A percentile compares a stretch with the other conserved stretches of the same genome.
phyloP scores from a whole-genome alignment of 2,888 invertebrate genomes.

The Oligia strigilis region DNA sequence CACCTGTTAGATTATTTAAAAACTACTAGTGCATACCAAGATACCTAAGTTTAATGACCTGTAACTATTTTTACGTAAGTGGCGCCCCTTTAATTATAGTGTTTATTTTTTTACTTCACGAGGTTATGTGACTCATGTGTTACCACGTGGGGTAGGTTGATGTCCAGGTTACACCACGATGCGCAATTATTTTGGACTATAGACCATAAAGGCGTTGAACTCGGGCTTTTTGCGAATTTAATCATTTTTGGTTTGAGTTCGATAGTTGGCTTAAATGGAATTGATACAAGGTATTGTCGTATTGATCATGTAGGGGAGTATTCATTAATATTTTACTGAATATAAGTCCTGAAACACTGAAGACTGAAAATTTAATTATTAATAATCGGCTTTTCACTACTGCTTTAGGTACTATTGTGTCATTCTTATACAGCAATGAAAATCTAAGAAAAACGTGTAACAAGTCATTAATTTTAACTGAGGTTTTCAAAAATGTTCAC shows the following conservation, averaged over 20 bases:
- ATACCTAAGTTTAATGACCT: constrained; percentile 57
- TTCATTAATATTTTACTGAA: not conserved
- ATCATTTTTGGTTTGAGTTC: constrained; percentile 6
- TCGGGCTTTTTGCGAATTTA: constrained; percentile 15
- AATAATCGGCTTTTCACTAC: no score
- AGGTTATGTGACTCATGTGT: constrained; percentile 12
- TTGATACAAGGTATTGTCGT: not conserved
- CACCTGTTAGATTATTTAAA: constrained; percentile 46
- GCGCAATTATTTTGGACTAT: constrained; percentile 52
- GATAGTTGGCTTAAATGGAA: constrained; percentile 1
- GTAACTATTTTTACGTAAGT: constrained; percentile 22
- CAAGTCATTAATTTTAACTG: not conserved
- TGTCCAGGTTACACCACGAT: constrained; percentile 49
- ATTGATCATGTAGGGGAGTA: not conserved
- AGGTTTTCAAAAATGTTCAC: constrained; percentile 9
- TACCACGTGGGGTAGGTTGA: constrained; percentile 49
- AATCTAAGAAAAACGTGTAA: not conserved
- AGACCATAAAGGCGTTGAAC: constrained; percentile 51
- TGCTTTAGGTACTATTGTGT: not conserved
- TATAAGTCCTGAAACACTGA: not conserved
- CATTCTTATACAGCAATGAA: not conserved
- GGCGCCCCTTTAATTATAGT: constrained; percentile 47
- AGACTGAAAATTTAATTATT: not conserved
- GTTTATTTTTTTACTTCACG: constrained; percentile 28
- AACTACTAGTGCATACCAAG: constrained; percentile 38